These are phyloP conservation scores for Dicentrarchus labrax DNA, from an alignment of 2,113 vertebrate genomes.

Conservation along the genomic window DNA sequence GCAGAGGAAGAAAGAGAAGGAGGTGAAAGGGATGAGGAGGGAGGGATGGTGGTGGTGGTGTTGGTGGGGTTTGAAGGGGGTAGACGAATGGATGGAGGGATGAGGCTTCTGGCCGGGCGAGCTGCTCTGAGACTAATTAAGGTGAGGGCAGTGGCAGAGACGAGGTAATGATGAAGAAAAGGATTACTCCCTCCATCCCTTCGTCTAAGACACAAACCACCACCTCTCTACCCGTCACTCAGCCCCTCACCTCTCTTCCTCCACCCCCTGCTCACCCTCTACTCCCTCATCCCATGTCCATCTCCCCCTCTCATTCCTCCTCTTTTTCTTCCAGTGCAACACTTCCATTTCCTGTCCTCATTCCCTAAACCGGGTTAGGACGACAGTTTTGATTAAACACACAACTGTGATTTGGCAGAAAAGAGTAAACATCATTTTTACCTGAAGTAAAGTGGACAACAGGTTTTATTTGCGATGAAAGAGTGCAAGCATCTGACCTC, in stretches of 20 bases:
- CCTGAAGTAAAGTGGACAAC: not conserved
- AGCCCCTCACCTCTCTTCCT: conserved; percentile 24
- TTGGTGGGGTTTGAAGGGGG: conserved; percentile 49
- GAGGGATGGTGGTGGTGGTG: conserved; percentile 13
- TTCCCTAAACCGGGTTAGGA: not conserved
- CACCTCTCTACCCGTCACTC: conserved; percentile 52
- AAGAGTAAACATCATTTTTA: not conserved
- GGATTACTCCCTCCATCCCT: conserved; percentile 82
- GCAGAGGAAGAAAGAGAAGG: conserved; percentile 66
- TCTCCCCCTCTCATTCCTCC: conserved; percentile 12
- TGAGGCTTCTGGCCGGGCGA: conserved; percentile 74
- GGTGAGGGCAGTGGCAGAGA: conserved; percentile 83
- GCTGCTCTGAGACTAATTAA: conserved; percentile 89
- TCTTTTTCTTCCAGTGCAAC: conserved; percentile 13
- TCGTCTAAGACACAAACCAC: conserved; percentile 61
- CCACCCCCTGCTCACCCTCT: not conserved
- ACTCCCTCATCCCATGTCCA: conserved; percentile 27
- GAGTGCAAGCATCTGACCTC: not conserved
- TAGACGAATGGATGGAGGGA: conserved; percentile 63
- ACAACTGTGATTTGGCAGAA: not conserved
- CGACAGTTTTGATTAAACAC: not conserved
- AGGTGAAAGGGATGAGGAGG: conserved; percentile 60
- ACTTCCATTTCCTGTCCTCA: not conserved
- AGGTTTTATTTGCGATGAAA: not conserved
- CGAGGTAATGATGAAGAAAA: conserved; percentile 87